These are phyloP conservation scores for Ivindomyrus marchei DNA, from an alignment of 2,113 vertebrate genomes.

Conservation along the genomic window DNA sequence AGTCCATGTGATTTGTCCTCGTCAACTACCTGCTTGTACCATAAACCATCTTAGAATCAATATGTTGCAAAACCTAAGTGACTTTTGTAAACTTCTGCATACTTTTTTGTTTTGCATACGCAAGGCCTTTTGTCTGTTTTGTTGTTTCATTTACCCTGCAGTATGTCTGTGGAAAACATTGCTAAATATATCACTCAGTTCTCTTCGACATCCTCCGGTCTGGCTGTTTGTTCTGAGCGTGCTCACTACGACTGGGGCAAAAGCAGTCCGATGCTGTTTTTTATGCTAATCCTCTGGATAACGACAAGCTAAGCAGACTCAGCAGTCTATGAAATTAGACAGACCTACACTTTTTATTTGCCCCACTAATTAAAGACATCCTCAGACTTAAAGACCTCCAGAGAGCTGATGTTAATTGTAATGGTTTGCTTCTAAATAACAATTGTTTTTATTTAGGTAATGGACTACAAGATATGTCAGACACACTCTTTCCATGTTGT, in stretches of 20 bases:
- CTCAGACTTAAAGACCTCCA: background rate
- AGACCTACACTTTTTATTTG: constrained; percentile 24
- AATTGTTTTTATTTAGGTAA: background rate
- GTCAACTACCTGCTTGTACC: background rate
- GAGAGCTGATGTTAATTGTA: background rate
- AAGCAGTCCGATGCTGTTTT: constrained; percentile 20
- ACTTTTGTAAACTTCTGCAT: background rate
- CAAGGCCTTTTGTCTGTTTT: background rate
- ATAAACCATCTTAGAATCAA: background rate
- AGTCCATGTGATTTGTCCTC: background rate
- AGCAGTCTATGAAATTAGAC: constrained; percentile 53
- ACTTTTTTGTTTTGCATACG: background rate
- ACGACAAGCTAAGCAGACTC: constrained; percentile 30
- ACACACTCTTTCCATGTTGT: background rate
- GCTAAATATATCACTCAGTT: background rate
- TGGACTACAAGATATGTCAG: background rate
- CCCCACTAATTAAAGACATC: constrained; percentile 5
- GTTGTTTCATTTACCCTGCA: background rate
- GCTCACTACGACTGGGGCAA: constrained; percentile 20
- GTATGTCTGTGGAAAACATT: background rate
- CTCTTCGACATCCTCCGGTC: constrained; percentile 7
- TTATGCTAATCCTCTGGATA: constrained; percentile 29
- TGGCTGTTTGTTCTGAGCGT: background rate
- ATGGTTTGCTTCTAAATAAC: background rate
- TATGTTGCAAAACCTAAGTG: background rate